Percentiles rank a stretch among this genome's conserved stretches.
Evolutionary conservation across 1,140 invertebrate species (phyloP).

Genomic region (Pristionchus pacificus): DNA sequence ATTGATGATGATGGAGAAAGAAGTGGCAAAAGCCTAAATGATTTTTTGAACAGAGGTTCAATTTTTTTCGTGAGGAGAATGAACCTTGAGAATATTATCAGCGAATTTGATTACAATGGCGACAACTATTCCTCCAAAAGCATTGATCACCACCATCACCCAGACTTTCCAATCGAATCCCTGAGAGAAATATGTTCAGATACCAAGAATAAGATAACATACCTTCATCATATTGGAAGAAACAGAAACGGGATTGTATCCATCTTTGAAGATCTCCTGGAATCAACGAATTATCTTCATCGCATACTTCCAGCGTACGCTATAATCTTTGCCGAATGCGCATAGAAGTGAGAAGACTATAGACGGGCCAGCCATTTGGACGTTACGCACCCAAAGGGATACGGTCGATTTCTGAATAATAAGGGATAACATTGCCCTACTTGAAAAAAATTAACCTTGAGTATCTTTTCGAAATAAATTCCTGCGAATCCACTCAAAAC

Average conservation of each 20-base stretch:
- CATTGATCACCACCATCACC: slow-evolving; percentile 76
- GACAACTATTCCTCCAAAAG: slow-evolving; percentile 82
- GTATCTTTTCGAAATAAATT: slow-evolving; percentile 97
- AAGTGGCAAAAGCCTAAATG: slow-evolving; percentile 72
- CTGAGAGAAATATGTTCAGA: no score
- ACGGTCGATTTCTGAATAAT: slow-evolving; percentile 75
- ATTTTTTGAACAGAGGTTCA: no score
- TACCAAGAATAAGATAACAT: no score
- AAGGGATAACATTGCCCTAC: not conserved
- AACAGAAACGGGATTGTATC: not conserved
- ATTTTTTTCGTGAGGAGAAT: no score
- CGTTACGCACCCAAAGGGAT: slow-evolving; percentile 78
- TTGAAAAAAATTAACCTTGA: slow-evolving; percentile 65
- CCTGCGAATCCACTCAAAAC: slow-evolving; percentile 94
- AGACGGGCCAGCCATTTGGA: slow-evolving; percentile 39
- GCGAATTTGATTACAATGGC: slow-evolving; percentile 94
- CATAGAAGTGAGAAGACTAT: slow-evolving; percentile 31
- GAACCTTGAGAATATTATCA: slow-evolving; percentile 82
- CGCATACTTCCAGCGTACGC: no score
- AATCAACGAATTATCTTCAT: no score
- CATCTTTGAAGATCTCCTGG: not conserved
- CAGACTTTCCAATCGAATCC: slow-evolving; percentile 80
- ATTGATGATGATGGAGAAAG: slow-evolving; percentile 88
- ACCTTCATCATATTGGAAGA: not conserved
- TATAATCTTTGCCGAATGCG: slow-evolving; percentile 67